Percentiles rank a stretch among this genome's conserved stretches.
These are phyloP conservation scores for Hippasteria phrygiana DNA, from an alignment of 53 echinoderm and acorn worm species.

Conservation along the genomic window DNA sequence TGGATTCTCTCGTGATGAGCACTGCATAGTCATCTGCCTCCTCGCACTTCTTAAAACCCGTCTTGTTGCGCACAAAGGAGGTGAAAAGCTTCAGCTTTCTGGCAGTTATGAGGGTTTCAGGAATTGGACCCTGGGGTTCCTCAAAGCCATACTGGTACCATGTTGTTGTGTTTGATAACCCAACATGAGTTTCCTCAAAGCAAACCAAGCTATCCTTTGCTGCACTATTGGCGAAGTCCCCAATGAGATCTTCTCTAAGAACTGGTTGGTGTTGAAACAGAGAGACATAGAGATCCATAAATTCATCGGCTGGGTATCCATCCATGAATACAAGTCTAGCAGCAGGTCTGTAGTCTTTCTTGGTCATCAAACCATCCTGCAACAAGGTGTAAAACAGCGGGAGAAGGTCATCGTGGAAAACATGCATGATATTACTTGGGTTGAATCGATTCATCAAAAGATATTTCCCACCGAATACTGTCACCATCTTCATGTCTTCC, in stretches of 20 bases:
- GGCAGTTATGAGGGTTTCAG: conserved; percentile 66
- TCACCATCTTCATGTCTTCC: conserved; percentile 31
- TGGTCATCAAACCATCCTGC: conserved; percentile 64
- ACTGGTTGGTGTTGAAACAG: conserved; percentile 74
- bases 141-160: conserved; percentile 99
- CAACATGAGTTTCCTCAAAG: conserved; percentile 85
- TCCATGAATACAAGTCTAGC: conserved; percentile 77
- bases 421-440: conserved; percentile 92
- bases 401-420: conserved; percentile 94
- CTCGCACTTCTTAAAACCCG: conserved; percentile 22
- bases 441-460: conserved; percentile 93
- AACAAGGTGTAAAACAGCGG: conserved; percentile 83
- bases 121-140: conserved; percentile 83
- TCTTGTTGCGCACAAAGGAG: conserved; percentile 51
- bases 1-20: conserved; percentile 78
- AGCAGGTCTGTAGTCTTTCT: conserved; percentile 5
- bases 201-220: conserved; percentile 57
- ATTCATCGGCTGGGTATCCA: conserved; percentile 73
- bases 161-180: conserved; percentile 78
- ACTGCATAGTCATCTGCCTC: conserved; percentile 26
- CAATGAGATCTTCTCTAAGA: conserved; percentile 58
- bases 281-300: conserved; percentile 72
- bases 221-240: neutral
- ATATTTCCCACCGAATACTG: conserved; percentile 67
- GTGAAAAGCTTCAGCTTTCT: conserved; percentile 77